Evolutionary conservation across 2,113 vertebrate genomes (phyloP), one percentile per base, ranked within the genome.

Genomic region (Chitala chitala): DNA sequence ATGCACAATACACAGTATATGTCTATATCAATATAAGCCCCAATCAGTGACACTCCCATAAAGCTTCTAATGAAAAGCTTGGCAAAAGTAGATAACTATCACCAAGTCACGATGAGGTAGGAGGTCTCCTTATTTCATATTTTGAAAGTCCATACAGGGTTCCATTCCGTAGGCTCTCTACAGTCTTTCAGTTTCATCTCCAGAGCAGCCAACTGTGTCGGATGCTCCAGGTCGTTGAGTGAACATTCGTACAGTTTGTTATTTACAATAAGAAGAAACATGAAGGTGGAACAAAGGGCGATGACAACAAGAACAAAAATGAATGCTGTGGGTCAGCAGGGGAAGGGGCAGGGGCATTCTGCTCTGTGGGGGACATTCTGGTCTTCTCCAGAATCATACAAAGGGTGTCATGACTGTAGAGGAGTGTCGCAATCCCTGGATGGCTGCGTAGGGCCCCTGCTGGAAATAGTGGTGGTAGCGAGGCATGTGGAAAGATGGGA

Each of bases 401-500:
- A 99, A 99, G 0, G 96, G 96, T 0, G 97, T 98, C 97, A 99
- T 99, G 84, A 99, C 97, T 6, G 97, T 92, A 0, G 95, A 98
- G 75, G 96, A 95, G 84, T 98, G 97, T 69, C 97, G 95, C 74
- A 98, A 94, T 94, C 96, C 95, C 82, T 99, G 97, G 83, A 99
- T 96, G 78, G 96, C 95, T 8, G 97, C 96, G 1, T 99, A 98
- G 66, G 97, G 97, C 72, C 97, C 97, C 87, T 99, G 97, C 89
- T 99, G 97, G 74, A 99, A 99, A 84, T 98, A 99, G 83, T 98
- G 97, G 81, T 99, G 97, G 83, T 98, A 99, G 75, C 97, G 91
- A 0, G 96, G 96, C 94, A 99, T 96, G 91, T 99, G 97, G 85
- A 99, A 99, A 44, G 96, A 95, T 0, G 97, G 95, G 84, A 99